Evolutionary conservation across 37 sponge, comb jelly and placozoan genomes (phyloP), one percentile per base, ranked within the genome.

Genomic region (Eunapius fragilis): DNA sequence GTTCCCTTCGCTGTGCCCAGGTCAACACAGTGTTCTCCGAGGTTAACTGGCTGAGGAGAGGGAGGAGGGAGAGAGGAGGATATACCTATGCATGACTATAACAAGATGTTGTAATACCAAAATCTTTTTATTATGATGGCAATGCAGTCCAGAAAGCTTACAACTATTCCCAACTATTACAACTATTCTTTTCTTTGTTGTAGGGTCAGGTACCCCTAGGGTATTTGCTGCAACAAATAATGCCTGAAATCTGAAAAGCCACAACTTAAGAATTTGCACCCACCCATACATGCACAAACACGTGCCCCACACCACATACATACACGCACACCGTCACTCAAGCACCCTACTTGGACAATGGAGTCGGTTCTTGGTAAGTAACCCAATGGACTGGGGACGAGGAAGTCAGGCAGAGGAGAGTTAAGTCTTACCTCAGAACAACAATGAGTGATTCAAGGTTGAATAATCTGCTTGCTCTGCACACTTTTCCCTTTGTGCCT

Each of bases 381-480:
- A 33, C 79, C 41, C 70, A 98, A 77, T 0, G 98, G 98, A 37
- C 98, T 96, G 31, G 98, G 98, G 0, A 95, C 70, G 22, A 98
- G 93, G 80, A 98, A 92, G 32, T 89, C 89, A 25, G 98, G 96
- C 13, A 98, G 69, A 76, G 90, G 93, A 35, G 92, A 87, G 2
- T 83, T 81, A n/a, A n/a, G n/a, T n/a, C n/a, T n/a, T n/a, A n/a
- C n/a, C n/a, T n/a, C n/a, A n/a, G n/a, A n/a, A n/a, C n/a, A n/a
- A n/a, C n/a, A n/a, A n/a, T n/a, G n/a, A n/a, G n/a, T n/a, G n/a
- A n/a, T 7, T 85, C 87, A 25, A 91, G 92, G 31, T 81, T 75
- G 84, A 86, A 93, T 81, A 98, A 83, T 0, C 89, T 91, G 3
- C 96, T 95, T 95, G 2, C 96, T 95, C 86, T 95, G 96, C 2